Percentiles rank a stretch among this genome's conserved stretches.
phyloP scores from a whole-genome alignment of 2,113 vertebrate genomes.

The Paracanthobrama guichenoti region DNA sequence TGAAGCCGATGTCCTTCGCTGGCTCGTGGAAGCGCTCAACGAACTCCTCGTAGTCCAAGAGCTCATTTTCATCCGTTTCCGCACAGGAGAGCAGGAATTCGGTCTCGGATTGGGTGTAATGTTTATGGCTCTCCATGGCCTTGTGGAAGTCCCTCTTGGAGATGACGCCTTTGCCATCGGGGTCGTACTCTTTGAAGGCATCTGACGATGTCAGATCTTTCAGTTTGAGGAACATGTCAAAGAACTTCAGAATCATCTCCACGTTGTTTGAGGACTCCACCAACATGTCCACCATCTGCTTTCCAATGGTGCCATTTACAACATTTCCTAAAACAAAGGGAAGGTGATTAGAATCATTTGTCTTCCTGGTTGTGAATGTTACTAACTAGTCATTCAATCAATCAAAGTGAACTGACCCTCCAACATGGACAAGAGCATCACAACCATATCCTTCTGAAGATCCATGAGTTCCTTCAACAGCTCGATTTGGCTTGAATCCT shows the following conservation, averaged over 20 bases:
- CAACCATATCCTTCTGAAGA: conserved; percentile 98
- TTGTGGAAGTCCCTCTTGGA: conserved; percentile 97
- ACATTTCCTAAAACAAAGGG: conserved; percentile 84
- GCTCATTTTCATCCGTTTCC: conserved; percentile 93
- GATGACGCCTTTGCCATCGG: conserved; percentile 92
- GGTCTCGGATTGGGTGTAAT: conserved; percentile 93
- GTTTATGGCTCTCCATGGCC: conserved; percentile 97
- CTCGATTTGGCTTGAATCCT: conserved; percentile 98
- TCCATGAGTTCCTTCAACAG: conserved; percentile 95
- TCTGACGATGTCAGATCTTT: conserved; percentile 95
- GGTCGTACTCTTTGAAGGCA: conserved; percentile 93
- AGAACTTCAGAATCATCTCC: conserved; percentile 98
- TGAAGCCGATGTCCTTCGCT: conserved; percentile 96
- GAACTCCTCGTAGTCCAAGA: conserved; percentile 93
- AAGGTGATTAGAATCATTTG: background rate
- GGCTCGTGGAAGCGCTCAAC: conserved; percentile 95
- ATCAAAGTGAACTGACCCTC: conserved; percentile 78
- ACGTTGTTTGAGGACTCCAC: conserved; percentile 98
- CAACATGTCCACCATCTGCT: conserved; percentile 98
- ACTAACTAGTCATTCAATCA: background rate
- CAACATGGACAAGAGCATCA: conserved; percentile 96
- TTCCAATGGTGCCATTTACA: conserved; percentile 97
- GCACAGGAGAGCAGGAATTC: conserved; percentile 93
- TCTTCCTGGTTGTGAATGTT: background rate
- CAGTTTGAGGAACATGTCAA: conserved; percentile 97